These are phyloP conservation scores for Leucophenga varia DNA, from an alignment of 1,140 invertebrate genomes.

Conservation along the genomic window DNA sequence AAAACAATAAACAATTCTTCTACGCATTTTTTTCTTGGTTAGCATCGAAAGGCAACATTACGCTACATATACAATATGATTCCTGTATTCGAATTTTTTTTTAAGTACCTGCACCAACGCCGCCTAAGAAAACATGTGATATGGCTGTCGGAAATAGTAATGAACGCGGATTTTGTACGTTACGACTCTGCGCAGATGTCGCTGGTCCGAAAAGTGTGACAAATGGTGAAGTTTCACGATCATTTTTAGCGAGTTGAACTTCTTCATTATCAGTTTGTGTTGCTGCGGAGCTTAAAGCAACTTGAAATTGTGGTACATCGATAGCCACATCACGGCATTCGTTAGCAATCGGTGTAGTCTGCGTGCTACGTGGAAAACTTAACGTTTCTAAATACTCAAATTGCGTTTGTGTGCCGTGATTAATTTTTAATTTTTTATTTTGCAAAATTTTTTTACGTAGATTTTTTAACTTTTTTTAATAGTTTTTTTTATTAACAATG, in stretches of 20 bases:
- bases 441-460: slow-evolving; percentile 11
- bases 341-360: slow-evolving; percentile 17
- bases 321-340: slow-evolving; percentile 14
- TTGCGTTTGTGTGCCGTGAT: slow-evolving; percentile 43
- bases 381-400: slow-evolving; percentile 19
- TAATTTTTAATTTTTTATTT: too few relatives aligned
- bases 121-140: slow-evolving; percentile 36
- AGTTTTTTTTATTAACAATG: too few relatives aligned
- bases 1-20: too few relatives aligned
- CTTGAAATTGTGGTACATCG: slow-evolving; percentile 6
- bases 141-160: slow-evolving; percentile 47
- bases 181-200: slow-evolving; percentile 10
- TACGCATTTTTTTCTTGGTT: too few relatives aligned
- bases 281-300: not conserved
- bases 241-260: slow-evolving; percentile 14
- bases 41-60: too few relatives aligned
- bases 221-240: slow-evolving; percentile 42
- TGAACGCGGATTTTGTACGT: slow-evolving; percentile 19
- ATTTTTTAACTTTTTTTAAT: slow-evolving; percentile 22
- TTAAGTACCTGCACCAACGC: slow-evolving; percentile 37
- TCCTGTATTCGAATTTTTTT: too few relatives aligned
- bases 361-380: slow-evolving; percentile 40
- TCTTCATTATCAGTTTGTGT: slow-evolving; percentile 22
- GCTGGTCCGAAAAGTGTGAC: slow-evolving; percentile 27
- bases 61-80: too few relatives aligned